phyloP scores from a whole-genome alignment of 2,888 invertebrate genomes.

The Acronicta alni region DNA sequence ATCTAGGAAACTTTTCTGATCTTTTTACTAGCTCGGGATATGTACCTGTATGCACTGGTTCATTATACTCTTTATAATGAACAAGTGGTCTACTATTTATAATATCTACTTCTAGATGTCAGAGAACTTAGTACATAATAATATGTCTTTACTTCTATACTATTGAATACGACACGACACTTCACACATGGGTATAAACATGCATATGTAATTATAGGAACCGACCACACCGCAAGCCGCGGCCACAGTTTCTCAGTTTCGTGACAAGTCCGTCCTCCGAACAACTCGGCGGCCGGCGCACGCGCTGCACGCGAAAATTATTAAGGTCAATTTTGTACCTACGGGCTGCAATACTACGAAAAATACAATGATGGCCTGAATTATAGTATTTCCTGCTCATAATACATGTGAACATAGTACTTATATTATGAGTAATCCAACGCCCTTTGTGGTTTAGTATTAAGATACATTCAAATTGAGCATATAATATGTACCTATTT shows the following conservation, averaged over 20 bases:
- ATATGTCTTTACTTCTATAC: neutral
- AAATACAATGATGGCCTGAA: constrained; percentile 1
- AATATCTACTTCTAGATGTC: neutral
- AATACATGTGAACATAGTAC: too few species aligned
- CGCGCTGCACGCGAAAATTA: constrained; percentile 57
- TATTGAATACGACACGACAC: neutral
- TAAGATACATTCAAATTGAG: too few species aligned
- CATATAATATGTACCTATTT: too few species aligned
- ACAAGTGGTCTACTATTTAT: too few species aligned
- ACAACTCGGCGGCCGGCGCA: constrained; percentile 36
- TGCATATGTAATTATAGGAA: constrained; percentile 47
- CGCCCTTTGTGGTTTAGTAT: too few species aligned
- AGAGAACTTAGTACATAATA: neutral
- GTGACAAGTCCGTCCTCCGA: constrained; percentile 75
- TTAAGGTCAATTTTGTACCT: constrained; percentile 55
- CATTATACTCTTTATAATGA: too few species aligned
- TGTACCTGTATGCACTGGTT: too few species aligned
- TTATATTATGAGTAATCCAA: too few species aligned
- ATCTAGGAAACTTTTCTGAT: too few species aligned
- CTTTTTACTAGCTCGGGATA: too few species aligned
- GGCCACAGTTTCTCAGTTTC: constrained; percentile 55
- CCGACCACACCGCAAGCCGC: constrained; percentile 34
- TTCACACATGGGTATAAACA: constrained; percentile 25
- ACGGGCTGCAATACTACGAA: constrained; percentile 6
- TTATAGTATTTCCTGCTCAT: too few species aligned